Percentiles rank a stretch among this genome's conserved stretches.
phyloP scores from a whole-genome alignment of 2,797 vertebrate genomes.

The Coranthus polyacanthus region DNA sequence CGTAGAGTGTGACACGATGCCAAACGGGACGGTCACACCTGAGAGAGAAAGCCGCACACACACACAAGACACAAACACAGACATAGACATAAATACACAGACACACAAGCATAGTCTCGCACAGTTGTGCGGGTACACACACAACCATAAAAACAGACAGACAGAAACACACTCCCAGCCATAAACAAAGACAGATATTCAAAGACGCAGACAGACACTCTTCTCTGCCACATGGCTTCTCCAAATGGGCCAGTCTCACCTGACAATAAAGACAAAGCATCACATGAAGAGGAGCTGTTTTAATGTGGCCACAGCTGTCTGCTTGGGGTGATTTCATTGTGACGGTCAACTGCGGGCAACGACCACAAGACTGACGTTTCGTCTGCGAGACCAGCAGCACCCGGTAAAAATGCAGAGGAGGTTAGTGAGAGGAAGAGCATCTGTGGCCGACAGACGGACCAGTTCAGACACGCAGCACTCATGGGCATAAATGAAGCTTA shows the following conservation, averaged over 20 bases:
- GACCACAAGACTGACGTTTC: neutral
- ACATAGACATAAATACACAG: conserved; percentile 58
- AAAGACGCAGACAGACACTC: conserved; percentile 27
- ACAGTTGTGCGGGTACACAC: no score
- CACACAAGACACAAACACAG: conserved; percentile 50
- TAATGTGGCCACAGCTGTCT: conserved; percentile 23
- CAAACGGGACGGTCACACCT: conserved; percentile 66
- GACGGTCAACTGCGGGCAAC: conserved; percentile 21
- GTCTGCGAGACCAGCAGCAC: conserved; percentile 1
- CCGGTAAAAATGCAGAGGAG: conserved; percentile 9
- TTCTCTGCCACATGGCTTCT: conserved; percentile 24
- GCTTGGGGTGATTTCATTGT: conserved; percentile 3
- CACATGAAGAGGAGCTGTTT: conserved; percentile 11
- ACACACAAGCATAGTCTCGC: no score
- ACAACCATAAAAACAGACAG: conserved; percentile 53
- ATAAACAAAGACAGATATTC: conserved; percentile 49
- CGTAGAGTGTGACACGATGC: conserved; percentile 30
- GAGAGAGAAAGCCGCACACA: conserved; percentile 57
- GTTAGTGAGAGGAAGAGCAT: conserved; percentile 20
- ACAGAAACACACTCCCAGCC: conserved; percentile 38
- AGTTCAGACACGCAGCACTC: conserved; percentile 44
- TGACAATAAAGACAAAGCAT: conserved; percentile 16
- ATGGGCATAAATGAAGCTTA: conserved; percentile 48
- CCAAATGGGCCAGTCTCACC: conserved; percentile 16
- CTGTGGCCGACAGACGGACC: conserved; percentile 19